A percentile compares a stretch with the other conserved stretches of the same genome.
Evolutionary conservation across 2,113 vertebrate genomes (phyloP).

Genomic region (Channa argus): DNA sequence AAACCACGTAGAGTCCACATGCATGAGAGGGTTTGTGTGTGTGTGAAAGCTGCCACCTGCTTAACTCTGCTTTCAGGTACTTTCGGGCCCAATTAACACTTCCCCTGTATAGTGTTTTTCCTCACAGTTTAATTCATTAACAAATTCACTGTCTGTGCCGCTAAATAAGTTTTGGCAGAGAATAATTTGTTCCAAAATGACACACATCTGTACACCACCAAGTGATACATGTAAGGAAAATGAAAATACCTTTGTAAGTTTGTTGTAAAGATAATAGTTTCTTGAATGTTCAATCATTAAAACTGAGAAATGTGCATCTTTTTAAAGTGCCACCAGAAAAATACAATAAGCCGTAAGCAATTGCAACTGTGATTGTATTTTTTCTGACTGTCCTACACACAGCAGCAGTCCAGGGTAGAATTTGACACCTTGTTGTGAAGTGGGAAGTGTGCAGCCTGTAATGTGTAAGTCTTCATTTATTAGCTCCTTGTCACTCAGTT

Average conservation of each 20-base stretch:
- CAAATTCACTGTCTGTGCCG: slow-evolving; percentile 11
- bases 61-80: slow-evolving; percentile 18
- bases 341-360: too few species aligned
- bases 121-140: slow-evolving; percentile 43
- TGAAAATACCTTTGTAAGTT: too few species aligned
- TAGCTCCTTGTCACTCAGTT: too few species aligned
- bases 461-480: too few species aligned
- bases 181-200: slow-evolving; percentile 23
- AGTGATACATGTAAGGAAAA: not conserved
- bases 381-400: too few species aligned
- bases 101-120: slow-evolving; percentile 10
- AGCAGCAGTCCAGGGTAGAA: too few species aligned
- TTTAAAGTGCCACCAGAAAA: too few species aligned
- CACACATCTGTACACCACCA: not conserved
- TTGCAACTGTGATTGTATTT: too few species aligned
- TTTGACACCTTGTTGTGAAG: too few species aligned
- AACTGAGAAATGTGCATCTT: too few species aligned
- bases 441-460: too few species aligned
- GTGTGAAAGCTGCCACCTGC: slow-evolving; percentile 10
- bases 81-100: slow-evolving; percentile 43
- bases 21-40: not conserved
- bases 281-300: not conserved
- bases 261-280: not conserved
- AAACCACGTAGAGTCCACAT: not conserved
- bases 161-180: slow-evolving; percentile 5